These are phyloP conservation scores for Tetrax tetrax DNA, from an alignment of 2,113 vertebrate species.

Conservation along the genomic window DNA sequence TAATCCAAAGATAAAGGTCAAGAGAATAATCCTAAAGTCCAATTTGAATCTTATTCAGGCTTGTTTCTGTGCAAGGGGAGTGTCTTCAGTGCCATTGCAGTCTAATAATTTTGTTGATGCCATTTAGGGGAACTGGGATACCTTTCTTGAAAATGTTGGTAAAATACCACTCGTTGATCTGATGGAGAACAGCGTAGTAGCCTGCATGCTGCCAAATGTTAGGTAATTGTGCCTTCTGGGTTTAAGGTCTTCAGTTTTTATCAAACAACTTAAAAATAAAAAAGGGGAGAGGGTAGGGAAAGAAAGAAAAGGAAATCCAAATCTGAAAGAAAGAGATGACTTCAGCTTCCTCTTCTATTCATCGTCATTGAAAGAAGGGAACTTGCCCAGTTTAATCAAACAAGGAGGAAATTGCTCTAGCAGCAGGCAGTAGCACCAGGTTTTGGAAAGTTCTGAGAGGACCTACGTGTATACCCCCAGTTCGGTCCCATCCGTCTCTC, in stretches of 20 bases:
- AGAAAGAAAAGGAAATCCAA: not conserved
- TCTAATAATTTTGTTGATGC: not conserved
- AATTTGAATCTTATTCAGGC: slow-evolving; percentile 7
- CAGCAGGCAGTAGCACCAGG: not conserved
- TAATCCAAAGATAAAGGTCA: slow-evolving; percentile 52
- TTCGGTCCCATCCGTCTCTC: not conserved
- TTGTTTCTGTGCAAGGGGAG: not conserved
- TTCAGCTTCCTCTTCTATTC: slow-evolving; percentile 38
- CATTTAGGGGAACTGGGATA: not conserved
- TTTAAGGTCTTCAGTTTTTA: not conserved
- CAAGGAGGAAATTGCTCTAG: not conserved
- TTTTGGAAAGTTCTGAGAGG: not conserved
- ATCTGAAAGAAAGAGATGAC: not conserved
- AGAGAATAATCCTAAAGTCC: slow-evolving; percentile 21
- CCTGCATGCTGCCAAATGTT: not conserved
- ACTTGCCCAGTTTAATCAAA: not conserved
- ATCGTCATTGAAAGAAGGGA: not conserved
- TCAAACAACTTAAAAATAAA: not conserved
- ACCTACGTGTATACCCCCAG: rapidly evolving
- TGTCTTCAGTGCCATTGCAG: not conserved
- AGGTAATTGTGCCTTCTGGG: not conserved
- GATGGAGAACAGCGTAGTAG: not conserved
- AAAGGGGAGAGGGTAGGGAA: rapidly evolving
- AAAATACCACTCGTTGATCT: not conserved
- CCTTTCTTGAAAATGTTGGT: not conserved